Base-by-base conservation (phyloP, 2,888 invertebrate genomes). In the Arrhopalites spinosus region DNA sequence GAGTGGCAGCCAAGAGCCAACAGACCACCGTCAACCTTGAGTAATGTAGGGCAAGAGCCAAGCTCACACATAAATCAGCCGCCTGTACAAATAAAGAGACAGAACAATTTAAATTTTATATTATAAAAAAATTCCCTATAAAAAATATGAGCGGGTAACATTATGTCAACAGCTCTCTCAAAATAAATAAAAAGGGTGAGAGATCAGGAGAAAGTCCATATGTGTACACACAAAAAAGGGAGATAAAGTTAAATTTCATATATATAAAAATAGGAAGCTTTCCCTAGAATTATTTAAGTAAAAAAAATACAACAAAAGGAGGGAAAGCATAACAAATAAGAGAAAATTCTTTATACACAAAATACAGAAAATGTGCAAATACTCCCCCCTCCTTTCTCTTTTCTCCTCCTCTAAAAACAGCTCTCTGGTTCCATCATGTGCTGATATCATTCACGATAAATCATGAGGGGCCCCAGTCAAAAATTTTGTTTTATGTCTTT, bases 1-100 rank as follows among this genome's bases (percentile, higher is more conserved):
- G 89, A 25, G 90, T 88, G 87, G 91, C 90, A 20, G 89, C 88
- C 73, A 90, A 87, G 85, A 91, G 87, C 91, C 91, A 91, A 81
- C 90, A 90, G 78, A 90, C 88, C 17, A 90, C 89, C 66, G 90
- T 88, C 72, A 91, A 86, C 75, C 90, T 88, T 50, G 90, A 87
- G 83, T 90, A 91, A 83, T 91, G 90, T 72, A 91, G 85, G 3
- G 89, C 88, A 79, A 90, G 87, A 1, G 90, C 89, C 73, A 91
- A 85, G 1, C 89, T 88, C 84, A 88, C 86, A 83, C 90, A 90
- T 70, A 90, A 84, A 83, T 89, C 89, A 0, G 88, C 85, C 81
- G 90, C 90, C 90, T 90, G 87, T 5, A 78, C 78, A 29, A 69
- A 8, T 15, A 61, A 5, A 61, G 29, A 61, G 11, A 61, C 15